phyloP scores from a whole-genome alignment of 1,140 invertebrate genomes.

The Amyelois transitella region DNA sequence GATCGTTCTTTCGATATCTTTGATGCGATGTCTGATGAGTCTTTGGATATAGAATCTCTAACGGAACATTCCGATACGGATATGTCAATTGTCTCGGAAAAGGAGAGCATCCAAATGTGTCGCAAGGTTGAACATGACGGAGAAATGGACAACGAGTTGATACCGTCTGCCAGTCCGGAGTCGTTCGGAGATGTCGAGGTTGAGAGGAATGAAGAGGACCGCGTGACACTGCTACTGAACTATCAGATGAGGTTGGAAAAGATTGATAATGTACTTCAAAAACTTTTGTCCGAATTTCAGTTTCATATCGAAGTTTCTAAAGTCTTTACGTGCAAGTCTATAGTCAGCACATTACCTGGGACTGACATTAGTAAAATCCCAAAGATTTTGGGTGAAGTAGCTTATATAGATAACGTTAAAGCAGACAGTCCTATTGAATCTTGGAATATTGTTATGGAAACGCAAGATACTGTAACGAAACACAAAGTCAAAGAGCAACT shows the following conservation, averaged over 20 bases:
- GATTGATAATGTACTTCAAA: conserved; percentile 43
- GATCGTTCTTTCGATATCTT: conserved; percentile 53
- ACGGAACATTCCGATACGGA: conserved; percentile 49
- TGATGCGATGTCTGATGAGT: conserved; percentile 39
- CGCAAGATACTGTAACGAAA: conserved; percentile 41
- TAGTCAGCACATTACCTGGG: conserved; percentile 26
- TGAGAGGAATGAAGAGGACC: conserved; percentile 48
- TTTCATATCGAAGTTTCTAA: conserved; percentile 61
- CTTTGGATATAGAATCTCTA: conserved; percentile 41
- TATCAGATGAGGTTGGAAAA: conserved; percentile 55
- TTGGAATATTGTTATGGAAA: conserved; percentile 56
- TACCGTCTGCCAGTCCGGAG: conserved; percentile 38
- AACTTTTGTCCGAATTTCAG: conserved; percentile 51
- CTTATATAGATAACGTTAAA: conserved; percentile 21
- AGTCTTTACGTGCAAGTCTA: conserved; percentile 38
- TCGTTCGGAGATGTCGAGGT: conserved; percentile 56
- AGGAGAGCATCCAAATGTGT: conserved; percentile 53
- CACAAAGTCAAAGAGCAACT: conserved; percentile 47
- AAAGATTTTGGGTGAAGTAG: conserved; percentile 25
- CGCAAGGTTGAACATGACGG: conserved; percentile 33
- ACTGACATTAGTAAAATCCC: conserved; percentile 27
- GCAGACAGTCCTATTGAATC: conserved; percentile 33
- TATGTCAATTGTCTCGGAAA: conserved; percentile 24
- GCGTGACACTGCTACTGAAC: conserved; percentile 33
- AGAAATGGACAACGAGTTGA: conserved; percentile 18